Conservation (phyloP, 2,888 invertebrate genomes). For the Drosophila meridionalis region DNA sequence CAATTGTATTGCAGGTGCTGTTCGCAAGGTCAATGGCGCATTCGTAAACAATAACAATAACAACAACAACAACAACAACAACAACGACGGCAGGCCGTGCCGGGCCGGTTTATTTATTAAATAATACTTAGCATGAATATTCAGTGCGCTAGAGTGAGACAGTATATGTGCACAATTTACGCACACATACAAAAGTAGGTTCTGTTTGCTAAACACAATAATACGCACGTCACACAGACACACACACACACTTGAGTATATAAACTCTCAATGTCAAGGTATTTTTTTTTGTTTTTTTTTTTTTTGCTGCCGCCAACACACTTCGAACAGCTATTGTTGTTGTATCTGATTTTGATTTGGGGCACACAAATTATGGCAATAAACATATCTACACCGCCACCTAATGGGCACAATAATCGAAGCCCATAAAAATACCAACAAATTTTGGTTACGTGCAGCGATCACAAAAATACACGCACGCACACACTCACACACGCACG, state of each 20-base stretch:
- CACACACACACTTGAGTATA: slow-evolving; percentile 13
- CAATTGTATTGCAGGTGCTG: slow-evolving; percentile 43
- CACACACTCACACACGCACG: slow-evolving; percentile 23
- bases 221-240: slow-evolving; percentile 18
- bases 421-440: slow-evolving; percentile 50
- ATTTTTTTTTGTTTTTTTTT: slow-evolving; percentile 41
- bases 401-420: slow-evolving; percentile 37
- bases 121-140: slow-evolving; percentile 48
- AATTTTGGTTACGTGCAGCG: slow-evolving; percentile 56
- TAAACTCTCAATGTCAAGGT: slow-evolving; percentile 74
- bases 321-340: slow-evolving; percentile 14
- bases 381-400: slow-evolving; percentile 39
- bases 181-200: slow-evolving; percentile 15
- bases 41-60: slow-evolving; percentile 41
- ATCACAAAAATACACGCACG: slow-evolving; percentile 29
- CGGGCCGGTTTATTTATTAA: slow-evolving; percentile 56
- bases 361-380: slow-evolving; percentile 43
- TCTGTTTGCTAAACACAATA: slow-evolving; percentile 49
- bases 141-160: slow-evolving; percentile 40
- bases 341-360: slow-evolving; percentile 38
- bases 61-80: slow-evolving; percentile 10
- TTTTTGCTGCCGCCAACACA: slow-evolving; percentile 41
- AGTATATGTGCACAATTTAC: slow-evolving; percentile 31
- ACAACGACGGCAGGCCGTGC: neutral
- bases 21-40: slow-evolving; percentile 46